Evolutionary conservation across 2,797 vertebrate genomes (phyloP), one percentile per base, ranked within the genome.

Genomic region (Tokudaia muenninki): DNA sequence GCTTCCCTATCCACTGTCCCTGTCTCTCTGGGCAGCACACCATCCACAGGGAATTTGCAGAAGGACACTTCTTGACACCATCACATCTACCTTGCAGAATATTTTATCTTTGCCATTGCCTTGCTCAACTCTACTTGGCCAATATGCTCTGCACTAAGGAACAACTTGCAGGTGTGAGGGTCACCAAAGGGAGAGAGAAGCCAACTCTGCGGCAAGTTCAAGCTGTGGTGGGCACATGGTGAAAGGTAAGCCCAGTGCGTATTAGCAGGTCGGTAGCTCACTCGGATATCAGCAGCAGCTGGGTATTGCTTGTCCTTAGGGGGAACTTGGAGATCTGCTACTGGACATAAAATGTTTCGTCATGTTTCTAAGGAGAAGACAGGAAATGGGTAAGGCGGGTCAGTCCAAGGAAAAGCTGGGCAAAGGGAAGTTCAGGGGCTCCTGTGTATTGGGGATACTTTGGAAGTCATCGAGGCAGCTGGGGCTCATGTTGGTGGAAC

Each of bases 41-140:
- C 77, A 72, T 11, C 87, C 31, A 9, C 12, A 29, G 14, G 74
- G 83, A 92, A 82, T 90, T 90, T 95, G 44, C 59, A 75, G 50
- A 89, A 77, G 14, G 12, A 10, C 31, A 52, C 74, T 75, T 52
- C 82, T 34, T 14, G 93, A 96, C 72, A 17, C 44, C 7, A 65
- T 61, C 21, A 31, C 74, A 52, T 77, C 57, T 79, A 37, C 65
- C 34, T 95, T 0, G 0, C 7, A 63, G 52, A 26, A 92, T 16
- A 37, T 11, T 44, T n/a, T 4, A 34, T 65, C 55, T 91, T 87
- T 37, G 22, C 75, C 19, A 44, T 74, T 91, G 88, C 31, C 80
- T 96, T 55, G n/a, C 22, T 92, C 65, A 37, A 44, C 77, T 92
- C 31, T 84, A 75, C 81, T 90, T 93, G 88, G 81, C 74, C 63